phyloP scores from a whole-genome alignment of 2,797 vertebrate species.

The Chaenodraco wilsoni region DNA sequence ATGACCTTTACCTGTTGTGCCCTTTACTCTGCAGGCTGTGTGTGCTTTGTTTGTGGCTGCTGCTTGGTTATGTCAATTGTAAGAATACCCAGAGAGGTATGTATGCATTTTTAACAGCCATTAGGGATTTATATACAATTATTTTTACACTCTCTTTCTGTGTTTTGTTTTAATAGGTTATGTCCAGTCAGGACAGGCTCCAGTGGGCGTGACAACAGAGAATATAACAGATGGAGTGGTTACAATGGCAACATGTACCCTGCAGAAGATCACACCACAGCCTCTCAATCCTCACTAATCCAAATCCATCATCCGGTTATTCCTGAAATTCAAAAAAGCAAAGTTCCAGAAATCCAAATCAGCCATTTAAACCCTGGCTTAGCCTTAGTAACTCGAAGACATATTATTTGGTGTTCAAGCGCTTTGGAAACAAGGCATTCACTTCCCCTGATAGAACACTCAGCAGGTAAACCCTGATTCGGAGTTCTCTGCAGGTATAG shows the following conservation, averaged over 20 bases:
- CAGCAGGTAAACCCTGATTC: background rate
- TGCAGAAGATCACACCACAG: background rate
- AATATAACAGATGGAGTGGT: constrained; percentile 1
- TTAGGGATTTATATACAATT: background rate
- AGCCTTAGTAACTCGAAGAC: background rate
- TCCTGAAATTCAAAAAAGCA: background rate
- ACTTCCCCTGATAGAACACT: background rate
- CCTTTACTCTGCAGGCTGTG: constrained; percentile 24
- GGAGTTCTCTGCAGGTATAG: background rate
- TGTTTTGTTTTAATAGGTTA: constrained; percentile 29
- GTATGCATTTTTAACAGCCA: background rate
- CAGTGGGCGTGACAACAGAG: background rate
- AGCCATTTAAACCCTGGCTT: background rate
- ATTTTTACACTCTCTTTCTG: background rate
- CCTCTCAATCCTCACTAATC: background rate
- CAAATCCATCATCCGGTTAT: background rate
- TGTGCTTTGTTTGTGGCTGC: constrained; percentile 32
- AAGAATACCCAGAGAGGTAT: constrained; percentile 22
- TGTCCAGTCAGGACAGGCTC: background rate
- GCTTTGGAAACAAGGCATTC: background rate
- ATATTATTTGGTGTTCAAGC: background rate
- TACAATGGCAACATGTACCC: background rate
- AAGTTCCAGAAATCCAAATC: background rate
- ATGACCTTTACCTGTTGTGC: background rate
- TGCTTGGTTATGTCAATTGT: constrained; percentile 19